Evolutionary conservation across 2,888 invertebrate genomes (phyloP).

Genomic region (Leptopilina syphax): DNA sequence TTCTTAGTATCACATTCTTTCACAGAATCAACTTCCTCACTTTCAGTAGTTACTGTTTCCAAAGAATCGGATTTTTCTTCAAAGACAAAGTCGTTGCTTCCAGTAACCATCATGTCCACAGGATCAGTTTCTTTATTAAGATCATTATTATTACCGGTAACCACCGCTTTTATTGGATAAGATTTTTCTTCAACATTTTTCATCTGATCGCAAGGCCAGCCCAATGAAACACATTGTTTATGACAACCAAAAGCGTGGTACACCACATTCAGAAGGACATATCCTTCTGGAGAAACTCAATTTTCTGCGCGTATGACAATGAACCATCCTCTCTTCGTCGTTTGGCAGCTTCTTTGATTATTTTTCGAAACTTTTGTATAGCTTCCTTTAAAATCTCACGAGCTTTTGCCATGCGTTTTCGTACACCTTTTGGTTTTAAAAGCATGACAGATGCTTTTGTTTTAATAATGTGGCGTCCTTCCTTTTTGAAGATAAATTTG

Average conservation of each 20-base stretch:
- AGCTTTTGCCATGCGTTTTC: background rate
- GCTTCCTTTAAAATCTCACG: background rate
- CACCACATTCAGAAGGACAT: no score
- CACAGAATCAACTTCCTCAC: no score
- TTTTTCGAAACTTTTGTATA: background rate
- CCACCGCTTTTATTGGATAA: background rate
- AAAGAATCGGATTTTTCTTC: background rate
- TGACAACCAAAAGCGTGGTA: no score
- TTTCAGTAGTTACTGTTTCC: background rate
- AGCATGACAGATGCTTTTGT: background rate
- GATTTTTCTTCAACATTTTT: background rate
- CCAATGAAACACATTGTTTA: background rate
- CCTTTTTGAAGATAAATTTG: background rate
- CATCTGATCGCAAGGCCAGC: background rate
- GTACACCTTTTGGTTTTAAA: background rate
- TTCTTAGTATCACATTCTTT: background rate
- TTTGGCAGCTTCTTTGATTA: background rate
- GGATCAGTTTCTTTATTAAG: background rate
- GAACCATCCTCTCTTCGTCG: background rate
- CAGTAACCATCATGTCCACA: no score
- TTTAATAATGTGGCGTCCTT: constrained; percentile 8
- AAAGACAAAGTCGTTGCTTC: no score
- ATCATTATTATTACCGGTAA: background rate
- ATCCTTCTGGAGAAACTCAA: background rate
- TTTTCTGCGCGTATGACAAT: background rate